Evolutionary conservation across 2,113 vertebrate species (phyloP).

Genomic region (Takifugu flavidus): DNA sequence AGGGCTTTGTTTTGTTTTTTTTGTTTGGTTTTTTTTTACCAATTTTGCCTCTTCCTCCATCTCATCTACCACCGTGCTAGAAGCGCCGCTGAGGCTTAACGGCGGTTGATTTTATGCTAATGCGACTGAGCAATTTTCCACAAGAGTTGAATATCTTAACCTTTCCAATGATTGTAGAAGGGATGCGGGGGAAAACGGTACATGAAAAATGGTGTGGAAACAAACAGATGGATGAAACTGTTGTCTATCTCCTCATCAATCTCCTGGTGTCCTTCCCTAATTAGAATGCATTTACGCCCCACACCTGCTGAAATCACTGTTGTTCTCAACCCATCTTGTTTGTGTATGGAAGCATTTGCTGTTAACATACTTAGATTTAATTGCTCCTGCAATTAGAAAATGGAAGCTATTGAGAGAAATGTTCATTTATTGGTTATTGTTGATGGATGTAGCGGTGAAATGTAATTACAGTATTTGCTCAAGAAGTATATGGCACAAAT

Average conservation of each 20-base stretch:
- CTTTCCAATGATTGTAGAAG: conserved; percentile 45
- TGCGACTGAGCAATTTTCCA: conserved; percentile 41
- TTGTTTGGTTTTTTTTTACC: not conserved
- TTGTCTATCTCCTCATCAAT: conserved; percentile 38
- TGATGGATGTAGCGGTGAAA: not conserved
- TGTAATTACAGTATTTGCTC: not conserved
- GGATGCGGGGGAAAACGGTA: conserved; percentile 15
- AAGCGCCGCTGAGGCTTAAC: conserved; percentile 31
- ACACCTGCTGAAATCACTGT: conserved; percentile 41
- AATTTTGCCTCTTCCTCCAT: conserved; percentile 7
- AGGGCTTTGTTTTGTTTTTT: not conserved
- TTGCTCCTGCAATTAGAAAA: conserved; percentile 11
- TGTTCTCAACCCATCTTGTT: conserved; percentile 41
- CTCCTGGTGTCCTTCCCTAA: conserved; percentile 44
- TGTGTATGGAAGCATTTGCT: conserved; percentile 35
- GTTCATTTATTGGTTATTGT: not conserved
- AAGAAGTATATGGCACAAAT: too few relatives aligned
- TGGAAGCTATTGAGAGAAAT: not conserved
- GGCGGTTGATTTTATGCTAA: conserved; percentile 30
- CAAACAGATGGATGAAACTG: conserved; percentile 48
- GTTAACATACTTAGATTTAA: conserved; percentile 18
- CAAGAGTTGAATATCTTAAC: conserved; percentile 51
- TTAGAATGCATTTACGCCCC: conserved; percentile 33
- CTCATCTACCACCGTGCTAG: conserved; percentile 17
- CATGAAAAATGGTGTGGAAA: conserved; percentile 22